Evolutionary conservation across 2,113 vertebrate species (phyloP), one percentile per base, ranked within the genome.

Genomic region (Melanocharis versteri): DNA sequence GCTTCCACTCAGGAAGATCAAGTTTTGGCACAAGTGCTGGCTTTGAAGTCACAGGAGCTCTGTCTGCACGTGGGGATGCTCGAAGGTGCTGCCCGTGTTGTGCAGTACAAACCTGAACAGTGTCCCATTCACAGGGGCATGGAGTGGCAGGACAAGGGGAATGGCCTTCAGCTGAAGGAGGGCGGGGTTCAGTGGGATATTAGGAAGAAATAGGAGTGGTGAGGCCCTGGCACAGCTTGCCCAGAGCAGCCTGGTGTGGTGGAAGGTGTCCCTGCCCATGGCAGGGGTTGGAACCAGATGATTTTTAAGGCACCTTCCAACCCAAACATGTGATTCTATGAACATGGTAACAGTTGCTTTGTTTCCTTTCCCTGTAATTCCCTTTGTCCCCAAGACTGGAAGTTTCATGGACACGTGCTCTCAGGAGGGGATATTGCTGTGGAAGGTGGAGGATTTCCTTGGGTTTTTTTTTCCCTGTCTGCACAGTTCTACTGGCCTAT

Each of bases 51-150:
- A 11, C 45, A 15, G 0, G 5, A 54, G 20, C 35, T 70, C 28
- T 33, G 5, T 51, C 23, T 65, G 84, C 8, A 27, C 0, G 0
- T n/a, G 57, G 42, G 35, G 27, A 40, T 80, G 27, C 66, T 87
- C 2, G 0, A 31, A 51, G 23, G 40, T 11, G 11, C 17, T 48
- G 40, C 35, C 15, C 0, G 0, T 44, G 31, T 48, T 42, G 40
- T 45, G 73, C 65, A 48, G 26, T n/a, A 75, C 28, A 40, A 75
- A 57, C 28, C 17, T 53, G 23, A 61, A 10, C 17, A 24, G 7
- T 7, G 26, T 26, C 61, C 31, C 23, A 1, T 17, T 17, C 22
- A 33, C 44, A 33, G 19, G 50, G 42, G 8, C 11, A 2, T 20
- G 28, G 23, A 39, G 51, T 39, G 69, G 17, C 6, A 26, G 53